Evolutionary conservation across 2,888 invertebrate genomes (phyloP), one percentile per base, ranked within the genome.

Genomic region (Eupithecia vulgata): DNA sequence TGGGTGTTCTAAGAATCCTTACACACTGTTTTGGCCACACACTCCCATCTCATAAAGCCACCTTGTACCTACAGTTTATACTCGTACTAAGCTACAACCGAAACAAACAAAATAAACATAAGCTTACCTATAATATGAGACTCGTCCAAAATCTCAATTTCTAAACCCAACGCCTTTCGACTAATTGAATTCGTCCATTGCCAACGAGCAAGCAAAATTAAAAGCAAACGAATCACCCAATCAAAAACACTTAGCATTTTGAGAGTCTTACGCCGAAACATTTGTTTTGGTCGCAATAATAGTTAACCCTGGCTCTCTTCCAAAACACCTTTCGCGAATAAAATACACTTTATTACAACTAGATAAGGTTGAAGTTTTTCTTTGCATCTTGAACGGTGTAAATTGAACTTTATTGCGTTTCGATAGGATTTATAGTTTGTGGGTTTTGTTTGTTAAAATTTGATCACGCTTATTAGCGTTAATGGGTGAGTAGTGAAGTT

Each of bases 221-320:
- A 75, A 73, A 71, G 12, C 61, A 70, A 74, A 74, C 72, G 76
- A 79, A 78, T 76, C 76, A 75, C 75, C 79, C 79, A 80, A 80
- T 80, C 80, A 78, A 76, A 78, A 78, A 76, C 80, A 80, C 80
- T 80, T 79, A 80, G 74, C 77, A 78, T 77, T 77, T 76, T 73
- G 74, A 70, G 73, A 74, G 78, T 72, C 74, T 76, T 72, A 67
- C 69, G 76, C 70, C 68, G 75, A 70, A 78, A 79, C 79, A 78
- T 81, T 79, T 81, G 80, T 81, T 81, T 81, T 79, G 78, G 78
- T 79, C 77, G 78, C 77, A 79, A 76, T 81, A 79, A 81, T 77
- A 81, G 79, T 79, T 78, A 78, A 78, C 76, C 69, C 77, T 81
- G 81, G 81, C 79, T 68, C 30, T 5, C 30, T 59, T 78, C 81